Percentiles rank a stretch among this genome's conserved stretches.
These are phyloP conservation scores for Bimastos eiseni DNA, from an alignment of 2,888 invertebrate species.

Conservation along the genomic window DNA sequence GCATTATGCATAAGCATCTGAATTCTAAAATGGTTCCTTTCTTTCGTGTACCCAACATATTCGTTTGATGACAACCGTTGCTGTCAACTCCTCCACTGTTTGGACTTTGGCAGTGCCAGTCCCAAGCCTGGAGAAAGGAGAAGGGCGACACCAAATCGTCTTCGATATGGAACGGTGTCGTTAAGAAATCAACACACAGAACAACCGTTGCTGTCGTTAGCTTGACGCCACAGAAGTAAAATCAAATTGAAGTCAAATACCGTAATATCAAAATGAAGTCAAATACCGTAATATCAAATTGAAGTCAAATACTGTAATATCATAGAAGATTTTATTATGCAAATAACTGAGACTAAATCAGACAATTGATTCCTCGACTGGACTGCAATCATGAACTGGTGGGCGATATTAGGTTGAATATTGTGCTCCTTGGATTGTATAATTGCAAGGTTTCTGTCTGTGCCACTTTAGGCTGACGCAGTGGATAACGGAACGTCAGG, in stretches of 20 bases:
- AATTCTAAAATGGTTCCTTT: not conserved
- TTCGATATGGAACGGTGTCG: no score
- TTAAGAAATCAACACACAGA: no score
- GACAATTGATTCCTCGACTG: no score
- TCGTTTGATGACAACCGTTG: no score
- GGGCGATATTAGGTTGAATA: not conserved
- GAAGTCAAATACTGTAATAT: not conserved
- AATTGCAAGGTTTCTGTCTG: not conserved
- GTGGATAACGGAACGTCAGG: constrained; percentile 28
- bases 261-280: not conserved
- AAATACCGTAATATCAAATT: not conserved
- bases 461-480: constrained; percentile 36
- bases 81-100: no score
- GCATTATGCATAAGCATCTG: not conserved
- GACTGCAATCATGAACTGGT: no score
- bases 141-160: no score
- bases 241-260: not conserved
- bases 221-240: not conserved
- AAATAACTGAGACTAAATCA: not conserved
- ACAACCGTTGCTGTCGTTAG: no score
- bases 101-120: no score
- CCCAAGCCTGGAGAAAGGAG: no score
- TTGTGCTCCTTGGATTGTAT: not conserved
- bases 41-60: no score
- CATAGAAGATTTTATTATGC: not conserved